Percentiles rank a stretch among this genome's conserved stretches.
phyloP scores from a whole-genome alignment of 2,888 invertebrate genomes.

The Brachyptera risi region DNA sequence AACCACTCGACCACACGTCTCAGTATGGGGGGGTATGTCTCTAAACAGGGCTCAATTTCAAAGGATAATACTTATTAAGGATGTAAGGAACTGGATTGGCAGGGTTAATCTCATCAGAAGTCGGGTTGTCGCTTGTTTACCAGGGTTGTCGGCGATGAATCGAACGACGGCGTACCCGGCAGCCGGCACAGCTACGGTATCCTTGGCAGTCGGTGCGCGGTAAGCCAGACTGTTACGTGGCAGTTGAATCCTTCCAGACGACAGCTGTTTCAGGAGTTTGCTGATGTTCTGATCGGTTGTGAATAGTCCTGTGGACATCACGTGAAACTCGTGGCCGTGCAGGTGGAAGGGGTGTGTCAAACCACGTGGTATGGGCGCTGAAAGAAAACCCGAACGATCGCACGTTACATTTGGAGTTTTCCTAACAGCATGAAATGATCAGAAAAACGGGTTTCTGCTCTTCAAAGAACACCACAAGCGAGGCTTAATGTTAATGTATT shows the following conservation, averaged over 20 bases:
- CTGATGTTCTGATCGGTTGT: constrained; percentile 17
- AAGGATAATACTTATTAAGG: too few species aligned
- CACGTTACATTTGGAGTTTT: too few species aligned
- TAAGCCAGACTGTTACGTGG: constrained; percentile 35
- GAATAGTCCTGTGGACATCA: constrained; percentile 41
- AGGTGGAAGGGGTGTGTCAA: constrained; percentile 41
- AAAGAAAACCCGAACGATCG: background rate
- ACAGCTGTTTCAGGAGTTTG: background rate
- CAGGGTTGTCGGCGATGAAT: constrained; percentile 43
- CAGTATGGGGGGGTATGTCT: too few species aligned
- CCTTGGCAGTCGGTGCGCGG: constrained; percentile 40
- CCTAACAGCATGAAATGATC: too few species aligned
- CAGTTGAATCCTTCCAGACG: constrained; percentile 30
- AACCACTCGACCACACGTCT: too few species aligned
- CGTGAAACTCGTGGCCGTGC: constrained; percentile 41
- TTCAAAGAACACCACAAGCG: too few species aligned
- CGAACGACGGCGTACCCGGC: constrained; percentile 43
- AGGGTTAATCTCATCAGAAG: too few species aligned
- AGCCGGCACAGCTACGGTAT: constrained; percentile 44
- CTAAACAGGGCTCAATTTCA: too few species aligned
- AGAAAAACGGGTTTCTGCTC: too few species aligned
- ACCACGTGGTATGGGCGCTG: constrained; percentile 6
- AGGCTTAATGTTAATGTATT: too few species aligned
- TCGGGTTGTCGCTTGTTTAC: too few species aligned
- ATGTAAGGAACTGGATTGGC: too few species aligned